A percentile compares a stretch with the other conserved stretches of the same genome.
These are phyloP conservation scores for Galaxea fascicularis DNA, from an alignment of 92 coral and sea anemone species.

Conservation along the genomic window DNA sequence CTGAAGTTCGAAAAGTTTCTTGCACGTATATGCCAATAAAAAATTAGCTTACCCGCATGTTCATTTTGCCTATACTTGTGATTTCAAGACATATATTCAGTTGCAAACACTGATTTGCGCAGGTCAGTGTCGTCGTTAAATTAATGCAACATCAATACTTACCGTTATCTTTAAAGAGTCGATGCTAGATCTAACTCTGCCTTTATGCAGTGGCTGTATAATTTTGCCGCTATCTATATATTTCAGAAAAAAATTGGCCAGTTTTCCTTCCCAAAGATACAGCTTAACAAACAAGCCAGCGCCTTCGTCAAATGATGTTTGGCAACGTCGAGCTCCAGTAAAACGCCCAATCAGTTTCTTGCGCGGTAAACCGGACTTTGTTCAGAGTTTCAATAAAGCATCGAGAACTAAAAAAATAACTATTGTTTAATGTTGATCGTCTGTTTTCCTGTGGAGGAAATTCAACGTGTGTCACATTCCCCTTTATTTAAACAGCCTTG, in stretches of 20 bases:
- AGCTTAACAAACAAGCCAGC: constrained; percentile 7
- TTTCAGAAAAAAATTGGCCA: too few species aligned
- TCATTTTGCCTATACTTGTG: too few species aligned
- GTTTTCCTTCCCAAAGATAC: background rate
- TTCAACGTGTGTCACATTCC: background rate
- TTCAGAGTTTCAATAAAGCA: background rate
- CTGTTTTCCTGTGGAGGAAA: background rate
- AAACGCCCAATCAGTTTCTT: background rate
- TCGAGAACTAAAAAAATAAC: background rate
- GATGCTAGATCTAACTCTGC: background rate
- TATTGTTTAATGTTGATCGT: background rate
- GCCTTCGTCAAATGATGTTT: background rate
- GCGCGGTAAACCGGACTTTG: background rate
- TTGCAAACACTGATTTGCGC: too few species aligned
- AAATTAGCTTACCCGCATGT: too few species aligned
- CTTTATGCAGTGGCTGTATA: background rate
- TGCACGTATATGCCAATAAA: too few species aligned
- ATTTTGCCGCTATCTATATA: background rate
- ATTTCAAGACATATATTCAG: too few species aligned
- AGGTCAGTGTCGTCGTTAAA: too few species aligned
- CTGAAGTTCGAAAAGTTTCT: too few species aligned
- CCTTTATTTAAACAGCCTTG: background rate
- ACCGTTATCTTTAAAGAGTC: background rate
- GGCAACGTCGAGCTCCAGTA: background rate
- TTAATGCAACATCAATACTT: background rate